Base-by-base conservation (phyloP, 1,140 invertebrate species). In the Phenacoccus solenopsis region DNA sequence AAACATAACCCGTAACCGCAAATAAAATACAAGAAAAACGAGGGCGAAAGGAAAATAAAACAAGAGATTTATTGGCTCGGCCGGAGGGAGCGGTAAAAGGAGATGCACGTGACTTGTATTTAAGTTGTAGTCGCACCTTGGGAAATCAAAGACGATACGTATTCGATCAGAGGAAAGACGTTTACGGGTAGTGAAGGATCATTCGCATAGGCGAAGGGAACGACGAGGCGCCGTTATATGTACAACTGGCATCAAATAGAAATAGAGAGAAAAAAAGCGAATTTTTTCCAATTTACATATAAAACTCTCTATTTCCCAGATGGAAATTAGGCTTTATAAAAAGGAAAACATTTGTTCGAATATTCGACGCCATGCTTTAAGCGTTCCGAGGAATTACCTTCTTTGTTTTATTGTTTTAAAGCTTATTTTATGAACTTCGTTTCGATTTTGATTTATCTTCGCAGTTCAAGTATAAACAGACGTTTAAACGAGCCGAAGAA, bases 41-140 rank as follows among this genome's bases (percentile, higher is more conserved):
- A 59, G 56, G 56, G 56, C 56, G 56, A 59, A 59, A 64, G 25
- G 4, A 24, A 64, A 64, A 64, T 64, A 64, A 64, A 64, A 27
- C 25, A 64, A 64, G 59, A 64, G 59, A 64, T 64, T 27, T 64
- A 64, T 64, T 13, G 22, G 59, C 21, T 3, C 22, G 2, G 59
- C 59, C 21, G 59, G 25, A 64, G 59, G 25, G 59, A 64, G 20
- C 22, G 59, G 59, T 27, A 64, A 64, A 64, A 64, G 59, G 59
- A 64, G 59, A 64, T 64, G 59, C 59, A 64, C 59, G 59, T 64
- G 59, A 64, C 59, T 64, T 64, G 59, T 64, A 64, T 64, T 64
- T 64, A 64, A 64, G 59, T 64, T 64, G 25, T 24, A 27, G 59
- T 64, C 59, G 59, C 59, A 64, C 59, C 59, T 64, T 64, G 59